phyloP scores from a whole-genome alignment of 2,113 vertebrate genomes.

The Trinectes maculatus region DNA sequence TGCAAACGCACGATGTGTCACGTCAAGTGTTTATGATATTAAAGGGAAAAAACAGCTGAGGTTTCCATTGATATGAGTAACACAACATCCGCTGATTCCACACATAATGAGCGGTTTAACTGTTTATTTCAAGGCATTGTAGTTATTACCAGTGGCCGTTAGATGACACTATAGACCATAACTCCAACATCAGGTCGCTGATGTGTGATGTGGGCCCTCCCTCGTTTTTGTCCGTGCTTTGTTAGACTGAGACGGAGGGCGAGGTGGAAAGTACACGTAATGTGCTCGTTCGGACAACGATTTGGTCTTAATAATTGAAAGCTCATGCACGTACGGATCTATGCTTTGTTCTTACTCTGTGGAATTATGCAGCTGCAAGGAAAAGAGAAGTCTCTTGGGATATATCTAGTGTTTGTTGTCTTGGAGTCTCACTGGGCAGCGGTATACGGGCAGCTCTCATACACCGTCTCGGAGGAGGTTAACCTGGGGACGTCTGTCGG shows the following conservation, averaged over 20 bases:
- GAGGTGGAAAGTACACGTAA: neutral
- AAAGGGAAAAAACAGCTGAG: neutral
- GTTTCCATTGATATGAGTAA: neutral
- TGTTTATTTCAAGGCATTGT: constrained; percentile 32
- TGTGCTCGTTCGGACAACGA: neutral
- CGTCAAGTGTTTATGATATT: neutral
- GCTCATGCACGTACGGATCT: neutral
- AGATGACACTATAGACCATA: constrained; percentile 50
- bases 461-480: constrained; percentile 79
- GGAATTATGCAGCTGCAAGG: constrained; percentile 36
- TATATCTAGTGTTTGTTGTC: constrained; percentile 40
- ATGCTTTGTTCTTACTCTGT: neutral
- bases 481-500: constrained; percentile 77
- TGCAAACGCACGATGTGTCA: neutral
- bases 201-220: constrained; percentile 32
- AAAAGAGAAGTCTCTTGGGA: neutral
- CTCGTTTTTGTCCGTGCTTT: constrained; percentile 37
- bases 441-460: constrained; percentile 66
- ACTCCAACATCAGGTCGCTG: neutral
- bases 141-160: constrained; percentile 23
- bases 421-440: constrained; percentile 46
- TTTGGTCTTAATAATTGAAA: neutral
- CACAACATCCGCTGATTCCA: neutral
- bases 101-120: neutral
- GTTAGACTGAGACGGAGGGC: constrained; percentile 43